phyloP scores from a whole-genome alignment of 2,797 vertebrate species.

The Onychomys arenicola region DNA sequence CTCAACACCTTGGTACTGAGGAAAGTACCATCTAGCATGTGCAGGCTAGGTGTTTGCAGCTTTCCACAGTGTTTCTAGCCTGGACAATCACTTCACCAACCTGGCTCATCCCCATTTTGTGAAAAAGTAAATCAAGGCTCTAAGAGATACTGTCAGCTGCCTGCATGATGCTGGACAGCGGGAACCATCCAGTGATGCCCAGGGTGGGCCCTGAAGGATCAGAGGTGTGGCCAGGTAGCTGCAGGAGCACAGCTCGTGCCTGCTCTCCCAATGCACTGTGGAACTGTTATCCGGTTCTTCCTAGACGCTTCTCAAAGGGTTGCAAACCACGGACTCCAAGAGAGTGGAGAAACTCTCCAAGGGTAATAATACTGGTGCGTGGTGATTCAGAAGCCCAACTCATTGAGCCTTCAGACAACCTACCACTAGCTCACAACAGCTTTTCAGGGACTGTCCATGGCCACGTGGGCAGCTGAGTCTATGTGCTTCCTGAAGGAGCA shows the following conservation, averaged over 20 bases:
- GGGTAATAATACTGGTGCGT: background rate
- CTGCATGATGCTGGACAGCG: rapidly evolving
- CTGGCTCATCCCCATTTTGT: background rate
- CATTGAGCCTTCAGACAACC: background rate
- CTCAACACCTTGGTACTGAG: no score
- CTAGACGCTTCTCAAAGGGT: background rate
- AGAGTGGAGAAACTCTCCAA: background rate
- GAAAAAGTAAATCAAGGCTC: background rate
- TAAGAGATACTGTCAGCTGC: background rate
- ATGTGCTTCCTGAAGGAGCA: background rate
- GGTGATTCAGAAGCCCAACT: background rate
- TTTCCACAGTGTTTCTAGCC: rapidly evolving
- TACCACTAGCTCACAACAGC: rapidly evolving
- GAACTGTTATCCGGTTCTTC: rapidly evolving
- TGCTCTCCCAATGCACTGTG: rapidly evolving
- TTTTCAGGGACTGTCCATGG: rapidly evolving
- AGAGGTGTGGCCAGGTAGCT: rapidly evolving
- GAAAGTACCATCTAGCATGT: background rate
- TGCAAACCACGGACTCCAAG: background rate
- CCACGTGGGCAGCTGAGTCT: background rate
- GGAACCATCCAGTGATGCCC: background rate
- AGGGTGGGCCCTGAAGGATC: rapidly evolving
- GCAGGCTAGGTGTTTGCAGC: rapidly evolving
- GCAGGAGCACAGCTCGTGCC: background rate
- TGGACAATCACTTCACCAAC: background rate